Conservation (phyloP, 2,797 vertebrate genomes). For the Tiaroga cobitis region DNA sequence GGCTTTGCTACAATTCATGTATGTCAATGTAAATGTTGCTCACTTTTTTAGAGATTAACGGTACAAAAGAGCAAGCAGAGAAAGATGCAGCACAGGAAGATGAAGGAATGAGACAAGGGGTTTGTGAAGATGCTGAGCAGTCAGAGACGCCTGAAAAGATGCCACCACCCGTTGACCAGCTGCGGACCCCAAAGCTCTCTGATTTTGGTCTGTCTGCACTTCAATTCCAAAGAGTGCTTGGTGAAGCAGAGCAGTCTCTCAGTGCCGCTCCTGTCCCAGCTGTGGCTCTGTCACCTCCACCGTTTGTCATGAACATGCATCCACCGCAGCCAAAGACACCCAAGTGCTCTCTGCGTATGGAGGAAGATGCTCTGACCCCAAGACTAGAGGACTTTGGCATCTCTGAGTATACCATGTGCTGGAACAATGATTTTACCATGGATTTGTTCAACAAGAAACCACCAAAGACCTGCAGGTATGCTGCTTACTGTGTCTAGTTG, state of each 20-base stretch:
- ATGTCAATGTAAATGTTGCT: not conserved
- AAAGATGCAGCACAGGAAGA: conserved; percentile 39
- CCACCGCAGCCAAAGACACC: conserved; percentile 74
- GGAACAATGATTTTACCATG: conserved; percentile 92
- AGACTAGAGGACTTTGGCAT: conserved; percentile 86
- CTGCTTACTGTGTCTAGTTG: not conserved
- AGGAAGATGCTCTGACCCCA: conserved; percentile 81
- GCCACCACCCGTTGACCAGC: conserved; percentile 50
- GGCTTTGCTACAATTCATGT: not conserved
- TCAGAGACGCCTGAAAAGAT: conserved; percentile 32
- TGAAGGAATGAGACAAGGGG: conserved; percentile 46
- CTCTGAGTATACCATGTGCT: conserved; percentile 82
- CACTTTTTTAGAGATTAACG: conserved; percentile 31
- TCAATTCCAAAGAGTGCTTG: conserved; percentile 73
- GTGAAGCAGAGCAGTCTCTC: conserved; percentile 53
- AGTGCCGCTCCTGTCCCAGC: conserved; percentile 57
- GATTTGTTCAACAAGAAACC: conserved; percentile 80
- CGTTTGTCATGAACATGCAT: conserved; percentile 37
- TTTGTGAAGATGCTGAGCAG: conserved; percentile 42
- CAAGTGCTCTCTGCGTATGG: conserved; percentile 79
- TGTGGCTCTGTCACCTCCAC: conserved; percentile 63
- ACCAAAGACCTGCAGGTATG: conserved; percentile 69
- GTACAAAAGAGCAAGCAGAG: conserved; percentile 13
- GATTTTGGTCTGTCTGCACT: conserved; percentile 91
- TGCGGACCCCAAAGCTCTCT: conserved; percentile 83